Conservation (phyloP, 2,888 invertebrate species). For the Tetragonula carbonaria region DNA sequence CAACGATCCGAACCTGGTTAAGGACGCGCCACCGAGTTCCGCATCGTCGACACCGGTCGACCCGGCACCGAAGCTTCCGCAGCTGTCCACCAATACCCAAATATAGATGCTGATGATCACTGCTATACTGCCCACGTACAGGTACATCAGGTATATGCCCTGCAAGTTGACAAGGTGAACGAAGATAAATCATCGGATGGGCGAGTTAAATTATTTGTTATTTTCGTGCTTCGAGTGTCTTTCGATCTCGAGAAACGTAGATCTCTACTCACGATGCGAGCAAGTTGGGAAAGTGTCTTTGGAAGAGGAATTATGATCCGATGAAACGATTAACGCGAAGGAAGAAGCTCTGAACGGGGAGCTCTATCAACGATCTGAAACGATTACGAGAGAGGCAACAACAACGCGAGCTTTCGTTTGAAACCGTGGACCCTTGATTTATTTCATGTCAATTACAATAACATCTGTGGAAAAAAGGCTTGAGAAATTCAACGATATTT, state of each 20-base stretch:
- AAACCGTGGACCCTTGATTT: not conserved
- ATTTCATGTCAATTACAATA: not conserved
- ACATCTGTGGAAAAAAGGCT: not conserved
- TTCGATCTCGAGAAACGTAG: not conserved
- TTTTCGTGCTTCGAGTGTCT: too few relatives aligned
- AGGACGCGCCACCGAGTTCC: conserved; percentile 83
- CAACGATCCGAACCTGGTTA: conserved; percentile 85
- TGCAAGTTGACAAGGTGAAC: conserved; percentile 66
- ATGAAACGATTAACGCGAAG: not conserved
- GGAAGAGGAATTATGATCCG: not conserved
- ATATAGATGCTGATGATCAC: conserved; percentile 86
- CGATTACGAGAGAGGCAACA: not conserved
- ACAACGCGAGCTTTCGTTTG: not conserved
- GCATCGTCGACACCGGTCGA: conserved; percentile 80
- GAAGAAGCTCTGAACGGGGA: not conserved
- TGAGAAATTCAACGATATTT: not conserved
- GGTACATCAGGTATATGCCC: conserved; percentile 85
- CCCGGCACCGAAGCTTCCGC: conserved; percentile 81
- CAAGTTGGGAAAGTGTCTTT: not conserved
- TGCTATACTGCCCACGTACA: conserved; percentile 85
- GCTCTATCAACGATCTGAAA: not conserved
- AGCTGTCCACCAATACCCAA: conserved; percentile 85
- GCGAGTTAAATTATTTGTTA: too few relatives aligned
- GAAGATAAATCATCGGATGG: not conserved
- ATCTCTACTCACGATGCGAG: not conserved